Conservation (phyloP, 2,113 vertebrate species). For the Strix aluco region DNA sequence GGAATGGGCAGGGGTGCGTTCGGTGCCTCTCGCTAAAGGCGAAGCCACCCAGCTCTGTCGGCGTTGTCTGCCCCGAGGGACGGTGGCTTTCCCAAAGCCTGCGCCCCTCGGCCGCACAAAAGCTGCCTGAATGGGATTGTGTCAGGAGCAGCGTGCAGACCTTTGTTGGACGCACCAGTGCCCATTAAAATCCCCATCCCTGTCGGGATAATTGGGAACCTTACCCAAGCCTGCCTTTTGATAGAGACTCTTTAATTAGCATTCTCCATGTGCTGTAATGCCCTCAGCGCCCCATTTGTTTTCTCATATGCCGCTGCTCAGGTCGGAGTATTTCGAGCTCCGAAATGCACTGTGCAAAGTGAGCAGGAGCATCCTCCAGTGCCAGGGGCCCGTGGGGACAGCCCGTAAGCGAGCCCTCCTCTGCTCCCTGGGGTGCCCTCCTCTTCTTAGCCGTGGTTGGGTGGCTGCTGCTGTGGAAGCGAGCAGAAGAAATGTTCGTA, state of each 20-base stretch:
- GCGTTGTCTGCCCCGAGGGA: not conserved
- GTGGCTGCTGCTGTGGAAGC: fast-evolving
- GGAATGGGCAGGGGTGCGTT: not conserved
- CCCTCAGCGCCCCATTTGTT: not conserved
- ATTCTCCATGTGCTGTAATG: not conserved
- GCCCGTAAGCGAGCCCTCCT: not conserved
- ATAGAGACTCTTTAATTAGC: slow-evolving; percentile 1
- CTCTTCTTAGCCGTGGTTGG: not conserved
- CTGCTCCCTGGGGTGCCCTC: not conserved
- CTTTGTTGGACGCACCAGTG: not conserved
- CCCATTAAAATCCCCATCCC: slow-evolving; percentile 27
- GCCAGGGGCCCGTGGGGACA: not conserved
- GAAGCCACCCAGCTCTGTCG: not conserved
- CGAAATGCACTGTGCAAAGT: fast-evolving
- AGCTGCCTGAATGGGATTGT: slow-evolving; percentile 19
- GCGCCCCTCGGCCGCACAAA: fast-evolving
- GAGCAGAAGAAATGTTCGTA: not conserved
- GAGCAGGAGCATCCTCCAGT: not conserved
- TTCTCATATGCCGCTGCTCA: not conserved
- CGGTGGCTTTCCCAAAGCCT: not conserved
- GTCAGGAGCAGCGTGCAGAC: not conserved
- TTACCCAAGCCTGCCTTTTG: not conserved
- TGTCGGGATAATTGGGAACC: slow-evolving; percentile 8
- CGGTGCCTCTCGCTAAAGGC: not conserved
- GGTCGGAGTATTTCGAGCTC: not conserved